Evolutionary conservation across 2,888 invertebrate genomes (phyloP).

Genomic region (Dastarcus helophoroides): DNA sequence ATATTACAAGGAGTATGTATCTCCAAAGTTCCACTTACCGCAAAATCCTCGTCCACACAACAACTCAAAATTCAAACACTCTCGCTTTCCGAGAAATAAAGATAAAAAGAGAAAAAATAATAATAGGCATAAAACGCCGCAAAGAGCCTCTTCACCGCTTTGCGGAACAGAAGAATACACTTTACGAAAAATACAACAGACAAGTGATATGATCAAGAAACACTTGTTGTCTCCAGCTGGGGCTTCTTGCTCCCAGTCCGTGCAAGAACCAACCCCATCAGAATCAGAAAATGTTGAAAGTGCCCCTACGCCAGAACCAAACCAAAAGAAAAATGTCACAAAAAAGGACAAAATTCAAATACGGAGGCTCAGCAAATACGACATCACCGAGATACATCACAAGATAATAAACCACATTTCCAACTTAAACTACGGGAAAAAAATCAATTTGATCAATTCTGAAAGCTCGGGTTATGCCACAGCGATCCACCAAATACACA

Average conservation of each 20-base stretch:
- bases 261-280: too few species aligned
- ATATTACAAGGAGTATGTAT: too few species aligned
- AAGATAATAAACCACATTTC: conserved; percentile 32
- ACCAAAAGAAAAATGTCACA: conserved; percentile 4
- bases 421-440: conserved; percentile 29
- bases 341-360: conserved; percentile 6
- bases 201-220: conserved; percentile 30
- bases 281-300: too few species aligned
- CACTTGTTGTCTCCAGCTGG: conserved; percentile 16
- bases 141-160: conserved; percentile 27
- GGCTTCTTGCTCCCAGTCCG: too few species aligned
- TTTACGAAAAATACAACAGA: conserved; percentile 28
- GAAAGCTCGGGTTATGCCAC: conserved; percentile 27
- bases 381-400: conserved; percentile 27
- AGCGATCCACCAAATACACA: conserved; percentile 30
- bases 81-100: too few species aligned
- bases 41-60: too few species aligned
- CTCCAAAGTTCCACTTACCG: too few species aligned
- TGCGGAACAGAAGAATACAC: conserved; percentile 31
- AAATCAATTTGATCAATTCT: conserved; percentile 30
- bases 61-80: too few species aligned
- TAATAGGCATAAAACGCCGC: too few species aligned
- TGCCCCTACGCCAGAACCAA: too few species aligned
- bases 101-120: too few species aligned
- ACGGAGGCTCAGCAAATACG: conserved; percentile 13